Percentiles rank a stretch among this genome's conserved stretches.
These are phyloP conservation scores for Flabesymbios commensalis DNA, from an alignment of 2,888 invertebrate species.

Conservation along the genomic window DNA sequence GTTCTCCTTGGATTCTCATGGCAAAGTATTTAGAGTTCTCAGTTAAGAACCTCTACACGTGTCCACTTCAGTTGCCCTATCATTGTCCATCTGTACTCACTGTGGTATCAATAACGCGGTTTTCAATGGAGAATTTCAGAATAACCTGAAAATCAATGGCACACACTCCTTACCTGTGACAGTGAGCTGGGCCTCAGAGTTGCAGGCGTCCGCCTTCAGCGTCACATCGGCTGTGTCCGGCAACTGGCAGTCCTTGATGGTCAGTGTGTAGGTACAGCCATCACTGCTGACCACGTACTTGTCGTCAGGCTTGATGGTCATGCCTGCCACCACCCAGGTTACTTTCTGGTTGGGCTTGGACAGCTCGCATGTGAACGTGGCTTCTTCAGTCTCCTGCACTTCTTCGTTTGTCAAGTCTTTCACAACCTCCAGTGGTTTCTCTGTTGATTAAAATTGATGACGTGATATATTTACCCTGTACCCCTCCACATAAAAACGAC, in stretches of 20 bases:
- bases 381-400: constrained; percentile 30
- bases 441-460: constrained; percentile 8
- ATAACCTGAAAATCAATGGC: too few species aligned
- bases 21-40: too few species aligned
- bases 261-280: constrained; percentile 60
- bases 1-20: too few species aligned
- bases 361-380: constrained; percentile 70
- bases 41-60: too few species aligned
- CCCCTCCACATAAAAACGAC: too few species aligned
- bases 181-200: constrained; percentile 41
- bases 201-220: constrained; percentile 42
- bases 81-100: too few species aligned
- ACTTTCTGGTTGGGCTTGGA: constrained; percentile 78
- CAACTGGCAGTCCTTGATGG: constrained; percentile 75
- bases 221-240: constrained; percentile 44
- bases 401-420: constrained; percentile 40
- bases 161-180: constrained; percentile 8
- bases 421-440: constrained; percentile 7
- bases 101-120: too few species aligned
- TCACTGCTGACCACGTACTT: constrained; percentile 15
- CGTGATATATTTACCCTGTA: too few species aligned
- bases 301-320: constrained; percentile 16
- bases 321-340: constrained; percentile 68
- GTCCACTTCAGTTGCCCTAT: too few species aligned
- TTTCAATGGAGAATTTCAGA: too few species aligned